These are phyloP conservation scores for Chromobotia macracanthus DNA, from an alignment of 2,797 vertebrate species.

Conservation along the genomic window DNA sequence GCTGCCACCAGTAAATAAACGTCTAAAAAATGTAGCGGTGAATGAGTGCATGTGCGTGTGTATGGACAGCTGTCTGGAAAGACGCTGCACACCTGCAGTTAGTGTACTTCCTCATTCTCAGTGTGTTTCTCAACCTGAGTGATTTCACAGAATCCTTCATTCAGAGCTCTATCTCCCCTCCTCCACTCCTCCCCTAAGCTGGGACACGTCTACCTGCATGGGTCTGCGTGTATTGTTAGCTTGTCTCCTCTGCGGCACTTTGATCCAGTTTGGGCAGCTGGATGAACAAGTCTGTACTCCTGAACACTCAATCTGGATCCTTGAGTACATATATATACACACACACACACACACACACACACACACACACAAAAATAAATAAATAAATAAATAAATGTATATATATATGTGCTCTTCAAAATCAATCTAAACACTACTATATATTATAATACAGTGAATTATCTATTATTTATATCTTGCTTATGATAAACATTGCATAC, in stretches of 20 bases:
- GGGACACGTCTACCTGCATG: conserved; percentile 17
- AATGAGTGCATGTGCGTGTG: conserved; percentile 29
- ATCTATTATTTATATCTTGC: too few species aligned
- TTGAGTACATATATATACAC: background rate
- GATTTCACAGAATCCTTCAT: conserved; percentile 45
- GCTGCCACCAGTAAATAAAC: conserved; percentile 55
- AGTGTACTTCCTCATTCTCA: conserved; percentile 46
- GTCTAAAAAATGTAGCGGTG: conserved; percentile 21
- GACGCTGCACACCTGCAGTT: conserved; percentile 71
- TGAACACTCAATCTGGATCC: background rate
- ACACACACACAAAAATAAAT: too few species aligned
- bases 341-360: too few species aligned
- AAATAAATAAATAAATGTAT: too few species aligned
- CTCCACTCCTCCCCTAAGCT: conserved; percentile 22
- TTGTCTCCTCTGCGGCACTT: conserved; percentile 3
- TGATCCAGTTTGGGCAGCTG: conserved; percentile 12
- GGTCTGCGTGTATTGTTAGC: conserved; percentile 24
- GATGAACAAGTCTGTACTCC: conserved; percentile 19
- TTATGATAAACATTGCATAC: too few species aligned
- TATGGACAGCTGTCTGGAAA: conserved; percentile 67
- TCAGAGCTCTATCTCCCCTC: background rate
- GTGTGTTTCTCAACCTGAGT: conserved; percentile 44
- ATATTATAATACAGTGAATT: too few species aligned
- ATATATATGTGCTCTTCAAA: too few species aligned
- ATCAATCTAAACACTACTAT: too few species aligned